phyloP scores from a whole-genome alignment of 2,113 vertebrate species.

The Orthonyx spaldingii region DNA sequence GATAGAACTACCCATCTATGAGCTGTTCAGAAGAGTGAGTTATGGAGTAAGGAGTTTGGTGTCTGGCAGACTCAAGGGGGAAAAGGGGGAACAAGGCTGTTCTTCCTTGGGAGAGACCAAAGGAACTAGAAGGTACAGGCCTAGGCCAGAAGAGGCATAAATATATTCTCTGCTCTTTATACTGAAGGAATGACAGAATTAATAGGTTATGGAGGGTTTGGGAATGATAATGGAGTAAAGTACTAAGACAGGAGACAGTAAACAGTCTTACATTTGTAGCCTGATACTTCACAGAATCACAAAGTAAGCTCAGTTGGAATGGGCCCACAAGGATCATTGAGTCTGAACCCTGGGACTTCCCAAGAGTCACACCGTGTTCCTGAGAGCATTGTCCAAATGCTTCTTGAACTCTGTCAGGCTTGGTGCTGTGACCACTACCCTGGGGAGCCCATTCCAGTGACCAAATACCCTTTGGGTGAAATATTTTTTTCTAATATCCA shows the following conservation, averaged over 20 bases:
- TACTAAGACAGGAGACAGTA: background rate
- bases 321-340: background rate
- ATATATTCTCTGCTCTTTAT: background rate
- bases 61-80: background rate
- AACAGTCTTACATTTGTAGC: background rate
- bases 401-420: background rate
- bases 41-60: background rate
- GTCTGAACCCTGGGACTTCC: background rate
- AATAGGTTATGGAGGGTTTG: background rate
- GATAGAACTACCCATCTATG: background rate
- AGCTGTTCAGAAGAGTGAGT: background rate
- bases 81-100: fast-evolving
- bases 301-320: background rate
- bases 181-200: background rate
- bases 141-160: background rate
- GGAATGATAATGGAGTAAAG: background rate
- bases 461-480: background rate
- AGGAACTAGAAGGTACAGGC: background rate
- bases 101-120: background rate
- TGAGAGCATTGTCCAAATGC: background rate
- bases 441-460: background rate
- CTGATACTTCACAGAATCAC: background rate
- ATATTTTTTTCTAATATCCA: background rate
- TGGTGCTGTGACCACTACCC: background rate
- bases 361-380: background rate